Evolutionary conservation across 2,888 invertebrate species (phyloP), one percentile per base, ranked within the genome.

Genomic region (Volucella inflata): DNA sequence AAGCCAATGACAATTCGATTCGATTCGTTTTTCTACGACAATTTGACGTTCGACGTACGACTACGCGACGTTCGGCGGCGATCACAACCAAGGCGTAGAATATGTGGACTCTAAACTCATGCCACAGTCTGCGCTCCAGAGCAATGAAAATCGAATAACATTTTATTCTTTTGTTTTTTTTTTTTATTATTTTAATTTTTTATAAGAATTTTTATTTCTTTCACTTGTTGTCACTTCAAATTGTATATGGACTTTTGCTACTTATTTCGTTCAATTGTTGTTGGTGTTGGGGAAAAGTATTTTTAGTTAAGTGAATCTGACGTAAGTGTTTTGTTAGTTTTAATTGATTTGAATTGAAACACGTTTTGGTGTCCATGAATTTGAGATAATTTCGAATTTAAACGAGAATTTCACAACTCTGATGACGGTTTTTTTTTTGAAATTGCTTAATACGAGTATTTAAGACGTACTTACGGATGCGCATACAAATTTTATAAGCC

Each of bases 321-420:
- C 78, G 78, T 64, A 77, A 77, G 55, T 70, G 70, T 68, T 46
- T 53, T 59, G 55, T 70, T 78, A 12, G 30, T 17, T 70, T 70
- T 64, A 65, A 78, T 78, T 78, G 71, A 71, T 64, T 78, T 65
- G 50, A 71, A 78, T 78, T 78, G 57, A 57, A 70, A 57, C 57
- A 59, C 30, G 48, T 48, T 59, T 71, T 57, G 4, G 36, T 44
- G 68, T 64, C 10, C 38, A 21, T 59, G 70, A 68, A 68, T 68
- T 14, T 8, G 46, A 59, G 57, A 48, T 48, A 48, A 55, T 55
- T 68, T 57, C 30, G 30, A 17, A 36, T 57, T 38, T 14, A 4
- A 12, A 30, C 30, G 38, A 38, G 30, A 21, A 21, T 38, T 21
- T 21, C 21, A 21, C 21, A 21, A 21, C 2, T 21, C 2, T 21